phyloP scores from a whole-genome alignment of 2,888 invertebrate species.

The Fabriciana adippe region DNA sequence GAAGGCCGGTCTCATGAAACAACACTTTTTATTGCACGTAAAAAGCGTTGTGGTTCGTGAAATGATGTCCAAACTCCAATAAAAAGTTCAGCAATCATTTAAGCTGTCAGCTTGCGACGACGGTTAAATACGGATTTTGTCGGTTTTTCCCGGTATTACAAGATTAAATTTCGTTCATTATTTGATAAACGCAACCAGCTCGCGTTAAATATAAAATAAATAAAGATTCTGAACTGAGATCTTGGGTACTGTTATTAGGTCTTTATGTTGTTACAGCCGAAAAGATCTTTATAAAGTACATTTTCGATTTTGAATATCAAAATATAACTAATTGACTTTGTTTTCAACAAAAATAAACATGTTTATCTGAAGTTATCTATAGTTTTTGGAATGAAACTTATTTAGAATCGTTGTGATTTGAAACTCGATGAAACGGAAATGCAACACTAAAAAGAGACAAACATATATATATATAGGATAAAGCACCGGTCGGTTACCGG shows the following conservation, averaged over 20 bases:
- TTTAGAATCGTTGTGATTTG: no score
- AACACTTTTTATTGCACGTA: slow-evolving; percentile 27
- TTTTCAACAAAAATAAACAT: no score
- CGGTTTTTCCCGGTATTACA: slow-evolving; percentile 34
- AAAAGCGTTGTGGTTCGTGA: slow-evolving; percentile 36
- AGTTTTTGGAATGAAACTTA: no score
- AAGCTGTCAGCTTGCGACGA: slow-evolving; percentile 39
- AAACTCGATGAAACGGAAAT: no score
- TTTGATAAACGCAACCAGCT: slow-evolving; percentile 28
- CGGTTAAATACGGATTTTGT: slow-evolving; percentile 37
- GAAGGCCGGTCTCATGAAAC: slow-evolving; percentile 16
- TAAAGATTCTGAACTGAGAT: neutral
- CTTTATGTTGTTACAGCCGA: neutral
- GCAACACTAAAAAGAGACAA: no score
- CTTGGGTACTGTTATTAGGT: neutral
- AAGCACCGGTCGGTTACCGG: no score
- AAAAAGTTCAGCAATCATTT: slow-evolving; percentile 41
- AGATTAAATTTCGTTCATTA: slow-evolving; percentile 36
- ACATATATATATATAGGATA: no score
- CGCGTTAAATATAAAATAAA: slow-evolving; percentile 11
- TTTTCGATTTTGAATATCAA: no score
- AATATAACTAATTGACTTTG: no score
- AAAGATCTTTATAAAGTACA: no score
- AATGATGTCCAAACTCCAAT: slow-evolving; percentile 40
- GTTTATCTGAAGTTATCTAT: no score